Evolutionary conservation across 2,797 vertebrate genomes (phyloP).

Genomic region (Siniperca scherzeri): DNA sequence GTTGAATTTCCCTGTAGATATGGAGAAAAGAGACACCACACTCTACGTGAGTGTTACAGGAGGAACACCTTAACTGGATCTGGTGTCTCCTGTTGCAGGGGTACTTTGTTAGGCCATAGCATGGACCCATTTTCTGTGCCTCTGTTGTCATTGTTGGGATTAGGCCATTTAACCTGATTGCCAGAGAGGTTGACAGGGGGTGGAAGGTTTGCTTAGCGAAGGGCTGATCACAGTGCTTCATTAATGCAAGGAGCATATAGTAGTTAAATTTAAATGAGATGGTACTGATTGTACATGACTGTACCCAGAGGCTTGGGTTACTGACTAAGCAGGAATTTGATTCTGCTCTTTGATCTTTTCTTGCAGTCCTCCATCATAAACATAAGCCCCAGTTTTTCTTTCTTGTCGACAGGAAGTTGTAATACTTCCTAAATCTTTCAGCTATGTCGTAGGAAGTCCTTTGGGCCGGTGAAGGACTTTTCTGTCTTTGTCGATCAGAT

Average conservation of each 20-base stretch:
- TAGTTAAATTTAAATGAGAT: slow-evolving; percentile 76
- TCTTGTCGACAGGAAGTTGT: slow-evolving; percentile 57
- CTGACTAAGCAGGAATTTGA: slow-evolving; percentile 39
- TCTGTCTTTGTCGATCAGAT: slow-evolving; percentile 73
- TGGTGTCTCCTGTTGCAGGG: slow-evolving; percentile 77
- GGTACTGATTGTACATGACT: slow-evolving; percentile 65
- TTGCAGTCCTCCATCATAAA: not conserved
- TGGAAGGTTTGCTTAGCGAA: slow-evolving; percentile 43
- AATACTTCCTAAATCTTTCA: slow-evolving; percentile 74
- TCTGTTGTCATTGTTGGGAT: slow-evolving; percentile 79
- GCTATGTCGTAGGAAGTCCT: slow-evolving; percentile 64
- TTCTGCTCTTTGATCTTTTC: slow-evolving; percentile 46
- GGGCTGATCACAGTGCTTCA: slow-evolving; percentile 49
- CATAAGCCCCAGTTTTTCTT: not conserved
- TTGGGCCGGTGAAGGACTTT: slow-evolving; percentile 58
- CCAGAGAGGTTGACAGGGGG: slow-evolving; percentile 59
- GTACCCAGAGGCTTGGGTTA: slow-evolving; percentile 60
- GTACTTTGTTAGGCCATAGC: slow-evolving; percentile 73
- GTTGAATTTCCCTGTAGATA: slow-evolving; percentile 71
- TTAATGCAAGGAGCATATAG: slow-evolving; percentile 46
- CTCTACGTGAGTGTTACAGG: slow-evolving; percentile 72
- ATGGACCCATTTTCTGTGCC: slow-evolving; percentile 66
- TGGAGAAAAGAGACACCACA: slow-evolving; percentile 75
- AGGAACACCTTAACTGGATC: slow-evolving; percentile 74
- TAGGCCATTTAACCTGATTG: slow-evolving; percentile 79